Evolutionary conservation across 1,140 invertebrate genomes (phyloP), one percentile per base, ranked within the genome.

Genomic region (Polyergus mexicanus): DNA sequence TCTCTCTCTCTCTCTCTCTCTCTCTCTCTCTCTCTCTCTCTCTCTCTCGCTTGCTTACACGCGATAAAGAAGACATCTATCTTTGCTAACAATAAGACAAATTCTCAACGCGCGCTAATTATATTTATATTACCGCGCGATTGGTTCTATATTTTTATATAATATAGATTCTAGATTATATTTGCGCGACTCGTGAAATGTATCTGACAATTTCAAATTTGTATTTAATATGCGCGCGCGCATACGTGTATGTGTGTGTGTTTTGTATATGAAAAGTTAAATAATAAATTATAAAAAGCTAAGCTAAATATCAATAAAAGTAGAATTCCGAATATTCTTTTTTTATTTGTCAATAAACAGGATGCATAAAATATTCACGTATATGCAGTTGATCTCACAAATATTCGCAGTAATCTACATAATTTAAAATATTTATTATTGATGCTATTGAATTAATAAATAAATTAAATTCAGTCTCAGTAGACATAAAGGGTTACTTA

Each of bases 401-500:
- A 41, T 32, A 32, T 4, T 32, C 5, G 10, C 10, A 44, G 10
- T 44, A 44, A 44, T 44, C 10, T 44, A 11, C 1, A 25, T 25
- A 76, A 62, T 28, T 62, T 5, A 16, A 76, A 10, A 76, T 28
- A 25, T 6, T 62, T 65, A 0, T 22, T 10, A 22, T 35, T 8
- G 13, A n/a, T 35, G 16, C 7, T 13, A 51, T 8, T 58, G 10
- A n/a, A 47, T 47, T 35, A 11, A 66, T 51, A 19, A 78, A 51
- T 19, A 16, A 3, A n/a, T 38, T 22, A 65, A 77, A 22, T 32
- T 19, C 56, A 16, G 32, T 7, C 6, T 68, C 5, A 22, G 11
- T 51, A 38, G 11, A 77, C 11, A 4, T 47, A 81, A n/a, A 28
- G 16, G 0, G 56, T 56, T 41, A 96, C 97, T 97, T 93, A 98